Evolutionary conservation across 2,797 vertebrate genomes (phyloP), one percentile per base, ranked within the genome.

Genomic region (Hyperoplus immaculatus): DNA sequence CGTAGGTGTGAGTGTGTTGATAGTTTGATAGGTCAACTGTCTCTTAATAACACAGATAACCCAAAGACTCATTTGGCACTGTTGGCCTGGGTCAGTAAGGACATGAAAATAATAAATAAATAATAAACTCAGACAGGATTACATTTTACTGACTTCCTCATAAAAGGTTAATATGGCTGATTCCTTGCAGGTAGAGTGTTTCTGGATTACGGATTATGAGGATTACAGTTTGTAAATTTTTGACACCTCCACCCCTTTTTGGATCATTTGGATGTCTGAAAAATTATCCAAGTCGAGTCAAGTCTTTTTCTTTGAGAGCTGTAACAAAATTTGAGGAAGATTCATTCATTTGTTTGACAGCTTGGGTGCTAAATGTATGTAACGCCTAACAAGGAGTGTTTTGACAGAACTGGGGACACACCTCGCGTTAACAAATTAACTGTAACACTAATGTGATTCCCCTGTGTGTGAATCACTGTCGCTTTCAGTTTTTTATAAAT

Each of bases 201-300:
- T 75, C 56, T 41, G 72, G 45, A 73, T 72, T 73, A 62, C 0
- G 46, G 54, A 71, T 82, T 64, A 78, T 36, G 36, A 51, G 66
- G 79, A 82, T 77, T 77, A 80, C n/a, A 2, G 10, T 39, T 67
- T 55, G 66, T 80, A 51, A 16, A 59, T 56, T 63, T 55, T 42
- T 21, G 69, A 78, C 70, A 72, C 42, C 42, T 46, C 56, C 41
- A 58, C 12, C 61, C 15, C 4, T 39, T 14, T 50, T 29, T 63
- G 15, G 29, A 77, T 81, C 13, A 57, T 78, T 71, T 66, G 7
- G 46, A 55, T 38, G 72, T 64, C 8, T 80, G 21, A 42, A 4
- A 78, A 21, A 14, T 53, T 16, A 73, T 58, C 70, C n/a, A 47
- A 43, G 47, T 72, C 54, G 21, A 13, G 14, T 15, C 21, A 21